Conservation (phyloP, 2,888 invertebrate species). For the Conchocele bisecta region DNA sequence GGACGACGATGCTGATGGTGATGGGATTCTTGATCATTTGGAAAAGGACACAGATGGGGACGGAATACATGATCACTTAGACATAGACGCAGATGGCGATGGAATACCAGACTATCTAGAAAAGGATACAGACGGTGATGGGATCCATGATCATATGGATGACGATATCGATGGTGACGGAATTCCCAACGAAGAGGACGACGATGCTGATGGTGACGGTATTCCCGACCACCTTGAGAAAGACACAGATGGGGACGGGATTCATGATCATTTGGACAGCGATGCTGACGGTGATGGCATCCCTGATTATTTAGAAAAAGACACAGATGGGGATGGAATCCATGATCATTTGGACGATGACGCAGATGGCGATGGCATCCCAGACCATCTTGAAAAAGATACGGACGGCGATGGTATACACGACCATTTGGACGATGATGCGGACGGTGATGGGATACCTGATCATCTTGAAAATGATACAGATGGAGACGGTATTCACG, state of each 20-base stretch:
- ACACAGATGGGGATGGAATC: slow-evolving; percentile 73
- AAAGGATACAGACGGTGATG: slow-evolving; percentile 74
- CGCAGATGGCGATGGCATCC: slow-evolving; percentile 78
- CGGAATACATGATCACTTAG: slow-evolving; percentile 71
- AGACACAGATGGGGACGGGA: slow-evolving; percentile 77
- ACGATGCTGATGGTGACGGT: slow-evolving; percentile 77
- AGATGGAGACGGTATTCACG: slow-evolving; percentile 77
- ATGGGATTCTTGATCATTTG: slow-evolving; percentile 74
- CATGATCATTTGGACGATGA: slow-evolving; percentile 71
- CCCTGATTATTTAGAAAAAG: slow-evolving; percentile 68
- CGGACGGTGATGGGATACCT: slow-evolving; percentile 76
- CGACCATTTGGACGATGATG: slow-evolving; percentile 73
- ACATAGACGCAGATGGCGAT: slow-evolving; percentile 74
- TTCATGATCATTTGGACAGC: slow-evolving; percentile 74
- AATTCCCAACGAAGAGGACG: slow-evolving; percentile 67
- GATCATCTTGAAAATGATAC: slow-evolving; percentile 71
- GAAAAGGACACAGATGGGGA: slow-evolving; percentile 73
- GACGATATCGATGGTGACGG: slow-evolving; percentile 73
- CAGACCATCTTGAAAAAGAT: slow-evolving; percentile 63
- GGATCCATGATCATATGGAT: slow-evolving; percentile 68
- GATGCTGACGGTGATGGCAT: slow-evolving; percentile 74
- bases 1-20: slow-evolving; percentile 59
- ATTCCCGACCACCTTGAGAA: slow-evolving; percentile 66
- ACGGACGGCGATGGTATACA: slow-evolving; percentile 77
- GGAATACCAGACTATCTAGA: slow-evolving; percentile 74